These are phyloP conservation scores for Chrysolina haemoptera DNA, from an alignment of 2,888 invertebrate species.

Conservation along the genomic window DNA sequence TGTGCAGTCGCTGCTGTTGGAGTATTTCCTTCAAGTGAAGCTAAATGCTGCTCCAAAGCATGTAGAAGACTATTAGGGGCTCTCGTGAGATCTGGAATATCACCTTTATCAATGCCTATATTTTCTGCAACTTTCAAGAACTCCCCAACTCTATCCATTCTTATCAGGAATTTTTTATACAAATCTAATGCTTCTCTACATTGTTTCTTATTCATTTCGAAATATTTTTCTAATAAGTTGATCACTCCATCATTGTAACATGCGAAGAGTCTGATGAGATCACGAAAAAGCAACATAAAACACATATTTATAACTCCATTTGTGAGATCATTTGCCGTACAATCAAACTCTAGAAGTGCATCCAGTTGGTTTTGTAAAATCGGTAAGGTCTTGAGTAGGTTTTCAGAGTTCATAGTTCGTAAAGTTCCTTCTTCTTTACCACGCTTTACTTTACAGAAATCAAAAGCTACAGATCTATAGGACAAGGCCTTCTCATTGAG, in stretches of 20 bases:
- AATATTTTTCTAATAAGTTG: constrained; percentile 98
- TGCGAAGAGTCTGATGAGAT: constrained; percentile 97
- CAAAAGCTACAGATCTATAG: constrained; percentile 98
- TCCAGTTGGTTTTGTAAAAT: constrained; percentile 97
- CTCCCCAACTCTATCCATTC: constrained; percentile 99
- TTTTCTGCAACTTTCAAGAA: constrained; percentile 93
- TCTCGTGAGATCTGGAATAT: constrained; percentile 98
- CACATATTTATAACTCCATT: constrained; percentile 98
- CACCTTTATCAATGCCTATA: constrained; percentile 98
- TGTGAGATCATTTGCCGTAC: constrained; percentile 94
- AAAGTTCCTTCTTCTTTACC: constrained; percentile 99
- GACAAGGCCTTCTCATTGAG: constrained; percentile 99
- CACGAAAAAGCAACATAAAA: constrained; percentile 98
- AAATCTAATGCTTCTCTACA: constrained; percentile 98
- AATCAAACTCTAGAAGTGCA: constrained; percentile 97
- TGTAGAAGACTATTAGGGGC: constrained; percentile 98
- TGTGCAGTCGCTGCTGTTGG: constrained; percentile 90
- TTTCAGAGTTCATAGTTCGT: constrained; percentile 98
- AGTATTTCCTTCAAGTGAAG: constrained; percentile 93
- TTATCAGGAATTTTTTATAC: constrained; percentile 98
- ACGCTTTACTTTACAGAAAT: constrained; percentile 99
- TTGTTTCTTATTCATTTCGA: constrained; percentile 99
- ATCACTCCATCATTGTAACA: constrained; percentile 99
- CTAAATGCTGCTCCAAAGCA: constrained; percentile 97
- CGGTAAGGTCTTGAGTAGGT: constrained; percentile 96